A percentile compares a stretch with the other conserved stretches of the same genome.
phyloP scores from a whole-genome alignment of 2,113 vertebrate species.

The Anser brachyrhynchus region DNA sequence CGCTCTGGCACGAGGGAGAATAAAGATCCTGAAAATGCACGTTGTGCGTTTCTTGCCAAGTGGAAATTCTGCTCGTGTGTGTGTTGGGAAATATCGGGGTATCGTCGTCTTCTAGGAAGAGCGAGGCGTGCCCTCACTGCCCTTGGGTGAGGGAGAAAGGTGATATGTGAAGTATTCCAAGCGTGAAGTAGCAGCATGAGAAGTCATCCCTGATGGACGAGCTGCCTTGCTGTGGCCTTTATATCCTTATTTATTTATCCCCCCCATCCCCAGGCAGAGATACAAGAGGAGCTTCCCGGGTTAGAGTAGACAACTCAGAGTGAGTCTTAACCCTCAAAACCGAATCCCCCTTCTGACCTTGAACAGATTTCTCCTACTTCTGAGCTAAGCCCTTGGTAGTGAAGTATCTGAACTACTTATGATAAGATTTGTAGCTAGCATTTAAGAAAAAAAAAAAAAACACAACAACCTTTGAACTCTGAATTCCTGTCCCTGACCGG shows the following conservation, averaged over 20 bases:
- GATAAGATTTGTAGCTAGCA: neutral
- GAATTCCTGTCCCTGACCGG: neutral
- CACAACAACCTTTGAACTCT: neutral
- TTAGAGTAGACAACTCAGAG: neutral
- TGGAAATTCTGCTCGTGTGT: neutral
- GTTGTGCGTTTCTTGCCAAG: neutral
- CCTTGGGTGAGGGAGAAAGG: neutral
- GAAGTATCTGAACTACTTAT: neutral
- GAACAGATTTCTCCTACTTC: neutral
- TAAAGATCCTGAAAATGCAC: neutral
- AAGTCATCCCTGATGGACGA: neutral
- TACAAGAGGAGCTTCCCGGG: neutral
- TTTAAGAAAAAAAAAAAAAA: neutral
- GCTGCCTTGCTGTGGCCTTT: neutral
- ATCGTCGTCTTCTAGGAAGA: constrained; percentile 41
- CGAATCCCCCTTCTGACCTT: neutral
- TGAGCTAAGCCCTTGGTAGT: neutral
- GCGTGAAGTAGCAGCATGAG: neutral
- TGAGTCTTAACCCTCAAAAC: neutral
- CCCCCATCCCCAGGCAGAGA: neutral
- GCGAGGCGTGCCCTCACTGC: neutral
- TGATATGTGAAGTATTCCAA: neutral
- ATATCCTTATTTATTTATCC: neutral
- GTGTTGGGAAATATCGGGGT: neutral
- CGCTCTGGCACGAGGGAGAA: neutral